phyloP scores from a whole-genome alignment of 2,888 invertebrate species.

The Alentia gelatinosa region DNA sequence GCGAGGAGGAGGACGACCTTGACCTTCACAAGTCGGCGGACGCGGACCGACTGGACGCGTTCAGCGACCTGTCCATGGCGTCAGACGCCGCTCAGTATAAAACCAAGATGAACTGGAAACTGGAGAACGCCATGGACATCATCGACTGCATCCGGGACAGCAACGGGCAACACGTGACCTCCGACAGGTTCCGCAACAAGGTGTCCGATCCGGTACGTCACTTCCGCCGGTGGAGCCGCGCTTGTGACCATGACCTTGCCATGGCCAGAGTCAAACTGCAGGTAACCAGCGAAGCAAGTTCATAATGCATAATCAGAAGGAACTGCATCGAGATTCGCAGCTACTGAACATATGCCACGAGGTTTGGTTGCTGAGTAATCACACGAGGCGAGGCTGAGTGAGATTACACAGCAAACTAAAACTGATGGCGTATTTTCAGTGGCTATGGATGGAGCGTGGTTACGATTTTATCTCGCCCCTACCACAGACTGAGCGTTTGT shows the following conservation, averaged over 20 bases:
- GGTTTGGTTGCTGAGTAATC: no score
- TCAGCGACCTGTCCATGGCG: not conserved
- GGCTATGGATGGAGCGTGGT: no score
- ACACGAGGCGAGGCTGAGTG: no score
- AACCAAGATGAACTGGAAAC: constrained; percentile 36
- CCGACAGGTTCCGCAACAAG: constrained; percentile 17
- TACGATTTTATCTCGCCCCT: no score
- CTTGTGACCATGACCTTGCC: constrained; percentile 13
- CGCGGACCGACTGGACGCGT: not conserved
- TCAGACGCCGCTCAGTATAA: not conserved
- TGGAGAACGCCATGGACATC: constrained; percentile 46
- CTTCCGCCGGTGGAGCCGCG: constrained; percentile 19
- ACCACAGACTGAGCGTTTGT: no score
- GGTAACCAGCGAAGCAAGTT: not conserved
- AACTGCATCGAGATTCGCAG: no score
- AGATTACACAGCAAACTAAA: no score
- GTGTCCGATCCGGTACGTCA: constrained; percentile 9
- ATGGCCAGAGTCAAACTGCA: constrained; percentile 18
- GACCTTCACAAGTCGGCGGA: not conserved
- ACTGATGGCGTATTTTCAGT: no score
- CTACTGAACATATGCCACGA: no score
- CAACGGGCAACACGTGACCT: not conserved
- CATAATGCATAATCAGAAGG: no score
- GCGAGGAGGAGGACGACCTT: not conserved
- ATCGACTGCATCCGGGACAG: not conserved